Base-by-base conservation (phyloP, 2,888 invertebrate genomes). In the Drosophila meridiana region DNA sequence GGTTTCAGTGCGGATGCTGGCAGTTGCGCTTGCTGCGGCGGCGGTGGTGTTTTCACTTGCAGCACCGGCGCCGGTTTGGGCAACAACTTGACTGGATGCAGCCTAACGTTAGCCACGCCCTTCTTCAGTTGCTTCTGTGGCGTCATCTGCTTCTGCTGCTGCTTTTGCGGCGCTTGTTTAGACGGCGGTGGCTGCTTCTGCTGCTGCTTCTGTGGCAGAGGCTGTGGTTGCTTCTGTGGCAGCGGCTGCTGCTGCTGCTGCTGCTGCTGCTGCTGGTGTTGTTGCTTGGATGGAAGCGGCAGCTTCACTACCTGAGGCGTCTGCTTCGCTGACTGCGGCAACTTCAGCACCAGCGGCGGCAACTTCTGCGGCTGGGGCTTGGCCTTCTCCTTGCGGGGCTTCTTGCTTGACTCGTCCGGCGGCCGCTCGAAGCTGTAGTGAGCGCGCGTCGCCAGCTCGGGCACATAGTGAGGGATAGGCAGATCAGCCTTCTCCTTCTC, bases 341-440 rank as follows among this genome's bases (percentile, higher is more conserved):
- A 6, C 14, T 38, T 43, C 26, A 32, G 7, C 4, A 0, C 34
- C 30, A 69, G 55, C 42, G 55, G 61, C 9, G 34, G 53, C 8
- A 61, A 14, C 7, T 60, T 53, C 9, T 8, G 7, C 13, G 52
- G 42, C 30, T 34, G 57, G 0, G 34, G 68, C 14, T 68, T 55
- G 2, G 30, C 0, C 28, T 61, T 53, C 13, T 73, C 56, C 34
- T 73, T 73, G 26, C 59, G 43, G 1, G 42, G 34, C 28, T 57
- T 66, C 30, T 57, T 73, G 3, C 26, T 48, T n/a, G 36, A 52
- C 42, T 79, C 82, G 30, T 80, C 89, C n/a, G 71, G 68, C 0
- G 67, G 68, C 1, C 85, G 70, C 20, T 93, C 93, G 36, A 93
- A 93, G n/a, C 92, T 92, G 57, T 92, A 93, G 47, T 80, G 90